Evolutionary conservation across 2,888 invertebrate species (phyloP).

Genomic region (Argyra leucocephala): DNA sequence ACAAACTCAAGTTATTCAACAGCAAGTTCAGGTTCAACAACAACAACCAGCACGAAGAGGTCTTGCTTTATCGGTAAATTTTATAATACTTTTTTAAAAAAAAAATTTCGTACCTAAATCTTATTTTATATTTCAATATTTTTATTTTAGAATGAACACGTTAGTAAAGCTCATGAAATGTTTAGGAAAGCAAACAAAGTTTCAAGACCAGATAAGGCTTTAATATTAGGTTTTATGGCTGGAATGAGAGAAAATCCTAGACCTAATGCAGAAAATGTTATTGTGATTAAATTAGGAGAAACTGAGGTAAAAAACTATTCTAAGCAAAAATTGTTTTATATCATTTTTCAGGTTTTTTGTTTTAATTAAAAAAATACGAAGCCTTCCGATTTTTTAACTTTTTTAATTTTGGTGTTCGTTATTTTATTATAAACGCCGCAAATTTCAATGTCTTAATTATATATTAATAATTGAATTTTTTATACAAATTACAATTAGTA

Average conservation of each 20-base stretch:
- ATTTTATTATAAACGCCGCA: too few relatives aligned
- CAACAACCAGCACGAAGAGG: slow-evolving; percentile 39
- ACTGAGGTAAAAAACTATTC: slow-evolving; percentile 47
- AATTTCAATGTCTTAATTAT: too few relatives aligned
- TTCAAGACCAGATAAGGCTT: slow-evolving; percentile 90
- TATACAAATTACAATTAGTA: too few relatives aligned
- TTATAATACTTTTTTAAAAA: neutral
- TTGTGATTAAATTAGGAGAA: slow-evolving; percentile 91
- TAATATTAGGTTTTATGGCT: slow-evolving; percentile 96
- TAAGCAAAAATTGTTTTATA: too few relatives aligned
- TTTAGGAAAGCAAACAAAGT: slow-evolving; percentile 92
- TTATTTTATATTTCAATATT: neutral
- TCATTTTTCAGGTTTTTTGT: too few relatives aligned
- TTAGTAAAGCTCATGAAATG: slow-evolving; percentile 95
- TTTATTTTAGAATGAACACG: slow-evolving; percentile 76
- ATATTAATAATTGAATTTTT: too few relatives aligned
- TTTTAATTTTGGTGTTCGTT: too few relatives aligned
- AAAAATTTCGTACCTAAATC: slow-evolving; percentile 7
- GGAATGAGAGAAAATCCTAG: slow-evolving; percentile 96
- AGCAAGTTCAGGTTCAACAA: slow-evolving; percentile 31
- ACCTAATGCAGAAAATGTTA: slow-evolving; percentile 91
- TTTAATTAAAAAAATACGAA: too few relatives aligned
- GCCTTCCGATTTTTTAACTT: too few relatives aligned
- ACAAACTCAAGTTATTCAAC: slow-evolving; percentile 41
- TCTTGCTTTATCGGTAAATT: slow-evolving; percentile 39